A percentile compares a stretch with the other conserved stretches of the same genome.
phyloP scores from a whole-genome alignment of 2,888 invertebrate genomes.

The Alcis repandata region DNA sequence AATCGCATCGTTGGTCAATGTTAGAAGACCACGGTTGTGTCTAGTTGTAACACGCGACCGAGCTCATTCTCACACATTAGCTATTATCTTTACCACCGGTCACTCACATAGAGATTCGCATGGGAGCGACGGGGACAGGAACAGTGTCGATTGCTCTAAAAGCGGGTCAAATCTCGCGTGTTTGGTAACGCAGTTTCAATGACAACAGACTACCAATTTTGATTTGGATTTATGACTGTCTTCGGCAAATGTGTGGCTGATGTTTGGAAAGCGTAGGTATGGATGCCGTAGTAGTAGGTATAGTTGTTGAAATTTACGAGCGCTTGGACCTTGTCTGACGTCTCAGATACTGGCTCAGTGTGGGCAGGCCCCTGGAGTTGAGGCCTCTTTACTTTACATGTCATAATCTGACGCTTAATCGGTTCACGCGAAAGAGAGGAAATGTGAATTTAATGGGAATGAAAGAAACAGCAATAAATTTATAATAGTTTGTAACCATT shows the following conservation, averaged over 20 bases:
- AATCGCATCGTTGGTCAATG: constrained; percentile 43
- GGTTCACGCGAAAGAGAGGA: no score
- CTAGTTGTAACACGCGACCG: constrained; percentile 36
- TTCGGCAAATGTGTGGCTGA: constrained; percentile 15
- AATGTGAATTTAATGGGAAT: no score
- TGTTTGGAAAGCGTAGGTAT: constrained; percentile 18
- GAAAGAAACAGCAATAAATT: no score
- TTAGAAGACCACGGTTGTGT: constrained; percentile 36
- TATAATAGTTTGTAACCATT: no score
- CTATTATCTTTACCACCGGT: background rate
- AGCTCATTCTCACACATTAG: constrained; percentile 2
- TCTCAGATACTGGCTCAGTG: background rate
- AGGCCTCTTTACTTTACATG: no score
- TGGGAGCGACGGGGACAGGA: constrained; percentile 3
- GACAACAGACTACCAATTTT: constrained; percentile 39
- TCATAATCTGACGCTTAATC: no score
- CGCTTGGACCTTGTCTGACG: background rate
- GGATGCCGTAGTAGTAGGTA: background rate
- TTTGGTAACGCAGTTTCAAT: constrained; percentile 39
- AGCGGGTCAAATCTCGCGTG: constrained; percentile 16
- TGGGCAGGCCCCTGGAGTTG: no score
- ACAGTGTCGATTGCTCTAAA: constrained; percentile 5
- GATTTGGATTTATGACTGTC: constrained; percentile 39
- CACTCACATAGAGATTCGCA: background rate
- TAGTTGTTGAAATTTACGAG: constrained; percentile 11